Base-by-base conservation (phyloP, 2,113 vertebrate genomes). In the Sula dactylatra region DNA sequence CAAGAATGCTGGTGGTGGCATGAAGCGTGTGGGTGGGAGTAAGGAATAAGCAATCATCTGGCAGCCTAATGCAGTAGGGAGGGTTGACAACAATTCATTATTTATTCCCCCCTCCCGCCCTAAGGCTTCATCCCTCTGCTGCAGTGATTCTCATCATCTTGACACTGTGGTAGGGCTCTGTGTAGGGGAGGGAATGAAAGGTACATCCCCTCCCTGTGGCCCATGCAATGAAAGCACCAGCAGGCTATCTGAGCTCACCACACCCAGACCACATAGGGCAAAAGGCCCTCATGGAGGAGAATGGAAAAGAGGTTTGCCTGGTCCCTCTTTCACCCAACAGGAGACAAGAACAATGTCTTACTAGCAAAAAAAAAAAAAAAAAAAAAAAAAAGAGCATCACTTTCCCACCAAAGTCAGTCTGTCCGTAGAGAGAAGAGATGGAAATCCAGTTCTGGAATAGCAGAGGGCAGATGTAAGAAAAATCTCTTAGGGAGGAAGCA, bases 21-120 rank as follows among this genome's bases (percentile, higher is more conserved):
- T 94, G 94, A 96, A 97, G 91, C 10, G 20, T 95, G 95, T 96
- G 96, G 97, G 95, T 97, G 95, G 94, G 91, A 97, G 94, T 91
- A 95, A 96, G 94, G 66, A 97, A 94, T 38, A 96, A 97, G 97
- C 84, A 85, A 93, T 97, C 96, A 97, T 97, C 93, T 97, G 96
- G 93, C 96, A 95, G 92, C 95, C 95, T 89, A 97, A 95, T 96
- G 91, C 81, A 92, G 78, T 64, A 93, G 62, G 73, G 78, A 95
- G 91, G 91, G 86, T 34, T 95, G 95, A 97, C 91, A 97, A 93
- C 84, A 94, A 95, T 95, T 77, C 71, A 55, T 91, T 97, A 95
- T 97, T 97, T 97, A 95, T 82, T 82, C 84, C 93, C 90, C 93
- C 91, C 87, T 92, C 90, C 92, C 5, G 47, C 97, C 94, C 88